A percentile compares a stretch with the other conserved stretches of the same genome.
These are phyloP conservation scores for Proterorhinus semilunaris DNA, from an alignment of 2,113 vertebrate species.

Conservation along the genomic window DNA sequence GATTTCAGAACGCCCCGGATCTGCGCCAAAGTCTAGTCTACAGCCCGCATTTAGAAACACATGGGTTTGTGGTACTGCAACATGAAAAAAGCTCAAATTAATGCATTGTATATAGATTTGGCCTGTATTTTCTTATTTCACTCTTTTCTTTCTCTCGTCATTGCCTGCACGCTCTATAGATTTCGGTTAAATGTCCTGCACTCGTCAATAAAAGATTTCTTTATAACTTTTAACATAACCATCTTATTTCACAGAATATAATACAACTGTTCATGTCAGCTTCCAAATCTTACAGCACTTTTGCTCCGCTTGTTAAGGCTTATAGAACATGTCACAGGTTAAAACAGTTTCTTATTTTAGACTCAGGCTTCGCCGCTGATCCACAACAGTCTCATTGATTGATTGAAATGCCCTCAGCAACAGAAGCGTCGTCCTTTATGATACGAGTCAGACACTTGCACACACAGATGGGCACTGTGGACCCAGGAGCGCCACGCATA, in stretches of 20 bases:
- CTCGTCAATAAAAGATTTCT: not conserved
- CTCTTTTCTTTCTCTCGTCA: not conserved
- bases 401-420: conserved; percentile 19
- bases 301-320: not conserved
- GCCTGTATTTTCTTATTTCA: no score
- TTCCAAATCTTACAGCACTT: not conserved
- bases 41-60: no score
- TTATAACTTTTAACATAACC: not conserved
- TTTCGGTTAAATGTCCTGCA: not conserved
- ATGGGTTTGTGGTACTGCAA: no score
- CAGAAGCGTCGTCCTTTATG: conserved; percentile 14
- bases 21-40: no score
- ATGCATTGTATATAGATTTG: not conserved
- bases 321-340: not conserved
- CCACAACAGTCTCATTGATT: conserved; percentile 8
- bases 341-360: not conserved
- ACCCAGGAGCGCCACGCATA: conserved; percentile 12
- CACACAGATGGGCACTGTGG: conserved; percentile 6
- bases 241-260: not conserved
- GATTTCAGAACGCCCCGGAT: no score
- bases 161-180: not conserved
- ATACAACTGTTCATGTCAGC: not conserved
- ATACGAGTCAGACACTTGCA: conserved; percentile 32
- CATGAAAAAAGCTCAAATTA: no score
- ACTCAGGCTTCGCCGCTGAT: conserved; percentile 9